A percentile compares a stretch with the other conserved stretches of the same genome.
Evolutionary conservation across 1,140 invertebrate species (phyloP).

Genomic region (Atta colombica): DNA sequence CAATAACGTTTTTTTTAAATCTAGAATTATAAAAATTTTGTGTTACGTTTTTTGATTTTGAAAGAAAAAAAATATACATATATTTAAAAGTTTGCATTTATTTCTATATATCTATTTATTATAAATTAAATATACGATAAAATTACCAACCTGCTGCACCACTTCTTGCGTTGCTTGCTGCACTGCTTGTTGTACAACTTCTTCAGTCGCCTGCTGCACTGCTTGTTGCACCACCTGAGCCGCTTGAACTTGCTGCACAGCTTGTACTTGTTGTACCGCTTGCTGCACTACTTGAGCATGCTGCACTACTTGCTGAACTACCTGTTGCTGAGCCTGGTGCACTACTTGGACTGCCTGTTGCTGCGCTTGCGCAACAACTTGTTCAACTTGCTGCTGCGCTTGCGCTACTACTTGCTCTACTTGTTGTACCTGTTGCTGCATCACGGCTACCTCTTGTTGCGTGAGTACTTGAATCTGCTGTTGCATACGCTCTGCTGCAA

Average conservation of each 20-base stretch:
- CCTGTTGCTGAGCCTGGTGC: conserved; percentile 85
- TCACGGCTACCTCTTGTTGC: conserved; percentile 81
- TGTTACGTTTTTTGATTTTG: not conserved
- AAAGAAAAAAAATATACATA: not conserved
- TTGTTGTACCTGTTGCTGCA: conserved; percentile 84
- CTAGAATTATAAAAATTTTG: conserved; percentile 6
- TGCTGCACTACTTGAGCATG: conserved; percentile 86
- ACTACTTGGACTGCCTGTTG: conserved; percentile 84
- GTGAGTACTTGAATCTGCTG: conserved; percentile 77
- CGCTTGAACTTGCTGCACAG: conserved; percentile 84
- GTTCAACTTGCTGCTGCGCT: conserved; percentile 85
- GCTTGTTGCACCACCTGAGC: conserved; percentile 83
- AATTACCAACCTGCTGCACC: conserved; percentile 85
- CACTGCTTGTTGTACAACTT: conserved; percentile 88
- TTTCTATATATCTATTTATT: not conserved
- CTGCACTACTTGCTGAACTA: conserved; percentile 83
- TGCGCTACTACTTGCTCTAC: conserved; percentile 85
- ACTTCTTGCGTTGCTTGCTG: conserved; percentile 83
- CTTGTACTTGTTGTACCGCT: conserved; percentile 84
- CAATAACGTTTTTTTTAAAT: not conserved
- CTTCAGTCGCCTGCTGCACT: conserved; percentile 88
- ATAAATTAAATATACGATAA: not conserved
- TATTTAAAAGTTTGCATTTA: not conserved
- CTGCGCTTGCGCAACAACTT: conserved; percentile 84
- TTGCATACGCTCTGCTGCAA: conserved; percentile 73